These are phyloP conservation scores for Etheostoma cragini DNA, from an alignment of 2,113 vertebrate species.

Conservation along the genomic window DNA sequence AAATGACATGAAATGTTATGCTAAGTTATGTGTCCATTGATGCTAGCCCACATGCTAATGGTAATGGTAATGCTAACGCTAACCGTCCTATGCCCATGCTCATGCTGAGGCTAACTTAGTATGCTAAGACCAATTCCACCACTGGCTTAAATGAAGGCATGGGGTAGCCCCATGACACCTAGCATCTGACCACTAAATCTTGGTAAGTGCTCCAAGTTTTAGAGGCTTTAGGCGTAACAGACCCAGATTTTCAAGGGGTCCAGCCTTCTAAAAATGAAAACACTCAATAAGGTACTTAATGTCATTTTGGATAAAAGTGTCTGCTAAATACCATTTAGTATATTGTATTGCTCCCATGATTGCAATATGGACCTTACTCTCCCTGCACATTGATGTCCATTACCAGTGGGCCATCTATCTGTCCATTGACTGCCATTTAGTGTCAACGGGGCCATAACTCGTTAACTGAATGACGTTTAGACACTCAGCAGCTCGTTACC, in stretches of 20 bases:
- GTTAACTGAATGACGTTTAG: constrained; percentile 73
- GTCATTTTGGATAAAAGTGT: constrained; percentile 76
- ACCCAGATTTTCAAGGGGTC: constrained; percentile 28
- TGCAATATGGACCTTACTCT: constrained; percentile 67
- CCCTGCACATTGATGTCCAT: constrained; percentile 67
- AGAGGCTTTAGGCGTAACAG: constrained; percentile 17
- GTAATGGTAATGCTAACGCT: too few relatives aligned
- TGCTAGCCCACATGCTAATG: too few relatives aligned
- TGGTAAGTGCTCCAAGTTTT: constrained; percentile 29
- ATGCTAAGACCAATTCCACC: too few relatives aligned
- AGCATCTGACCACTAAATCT: constrained; percentile 7
- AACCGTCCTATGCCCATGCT: too few relatives aligned
- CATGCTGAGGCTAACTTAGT: too few relatives aligned
- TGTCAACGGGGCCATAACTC: constrained; percentile 75
- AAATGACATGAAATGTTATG: too few relatives aligned
- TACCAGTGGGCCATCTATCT: constrained; percentile 76
- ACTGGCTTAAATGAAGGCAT: too few relatives aligned
- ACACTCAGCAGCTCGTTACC: constrained; percentile 72
- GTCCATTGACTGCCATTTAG: constrained; percentile 79
- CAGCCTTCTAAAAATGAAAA: constrained; percentile 78
- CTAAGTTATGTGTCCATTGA: too few relatives aligned
- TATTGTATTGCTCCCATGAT: constrained; percentile 78
- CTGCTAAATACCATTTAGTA: constrained; percentile 81
- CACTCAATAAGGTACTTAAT: constrained; percentile 74
- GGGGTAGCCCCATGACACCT: too few relatives aligned